Evolutionary conservation across 2,797 vertebrate species (phyloP).

Genomic region (Ptychobarbus kaznakovi): DNA sequence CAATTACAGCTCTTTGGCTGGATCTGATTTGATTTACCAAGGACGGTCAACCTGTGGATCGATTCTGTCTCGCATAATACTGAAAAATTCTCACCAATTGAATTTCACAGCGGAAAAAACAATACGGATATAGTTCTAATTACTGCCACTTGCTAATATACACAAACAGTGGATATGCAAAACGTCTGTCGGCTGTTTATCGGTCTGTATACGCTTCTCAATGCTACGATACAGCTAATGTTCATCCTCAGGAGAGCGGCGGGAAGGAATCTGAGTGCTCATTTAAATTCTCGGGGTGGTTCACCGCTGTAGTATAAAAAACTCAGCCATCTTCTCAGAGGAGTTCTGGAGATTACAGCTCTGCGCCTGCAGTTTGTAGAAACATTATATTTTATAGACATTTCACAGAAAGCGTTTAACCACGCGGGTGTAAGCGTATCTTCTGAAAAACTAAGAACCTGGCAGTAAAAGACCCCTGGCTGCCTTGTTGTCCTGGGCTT

Average conservation of each 20-base stretch:
- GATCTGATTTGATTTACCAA: slow-evolving; percentile 76
- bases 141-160: slow-evolving; percentile 22
- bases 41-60: slow-evolving; percentile 73
- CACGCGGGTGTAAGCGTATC: slow-evolving; percentile 22
- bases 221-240: slow-evolving; percentile 4
- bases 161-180: slow-evolving; percentile 35
- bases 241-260: slow-evolving; percentile 24
- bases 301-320: slow-evolving; percentile 41
- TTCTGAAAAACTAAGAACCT: slow-evolving; percentile 52
- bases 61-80: slow-evolving; percentile 73
- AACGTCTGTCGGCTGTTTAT: slow-evolving; percentile 34
- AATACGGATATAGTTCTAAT: slow-evolving; percentile 18
- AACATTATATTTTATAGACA: slow-evolving; percentile 71
- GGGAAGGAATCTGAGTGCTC: slow-evolving; percentile 31
- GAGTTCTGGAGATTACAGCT: slow-evolving; percentile 44
- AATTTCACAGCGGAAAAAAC: slow-evolving; percentile 22
- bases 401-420: slow-evolving; percentile 51
- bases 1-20: slow-evolving; percentile 75
- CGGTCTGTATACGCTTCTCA: slow-evolving; percentile 6
- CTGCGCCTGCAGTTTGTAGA: slow-evolving; percentile 45
- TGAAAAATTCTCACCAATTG: slow-evolving; percentile 64
- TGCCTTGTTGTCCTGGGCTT: slow-evolving; percentile 51
- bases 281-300: slow-evolving; percentile 50
- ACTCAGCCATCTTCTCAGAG: slow-evolving; percentile 36
- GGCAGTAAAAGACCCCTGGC: slow-evolving; percentile 60